phyloP scores from a whole-genome alignment of 2,888 invertebrate species.

The Euzetes globulus region DNA sequence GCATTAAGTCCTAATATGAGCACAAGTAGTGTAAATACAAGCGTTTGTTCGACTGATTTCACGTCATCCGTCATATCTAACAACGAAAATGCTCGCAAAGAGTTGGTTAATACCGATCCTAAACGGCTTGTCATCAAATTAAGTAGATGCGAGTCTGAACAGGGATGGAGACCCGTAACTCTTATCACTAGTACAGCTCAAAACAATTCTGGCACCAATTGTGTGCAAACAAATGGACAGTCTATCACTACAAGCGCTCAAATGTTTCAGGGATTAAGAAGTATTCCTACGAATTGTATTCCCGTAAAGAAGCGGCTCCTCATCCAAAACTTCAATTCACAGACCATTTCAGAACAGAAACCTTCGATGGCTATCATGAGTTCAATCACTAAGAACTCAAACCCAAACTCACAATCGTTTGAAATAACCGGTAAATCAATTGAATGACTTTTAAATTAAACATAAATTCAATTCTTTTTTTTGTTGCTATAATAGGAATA shows the following conservation, averaged over 20 bases:
- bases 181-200: neutral
- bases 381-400: neutral
- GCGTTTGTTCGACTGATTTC: neutral
- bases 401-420: constrained; percentile 2
- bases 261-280: constrained; percentile 9
- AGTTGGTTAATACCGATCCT: neutral
- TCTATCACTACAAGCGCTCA: neutral
- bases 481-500: neutral
- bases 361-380: neutral
- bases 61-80: constrained; percentile 13
- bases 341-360: neutral
- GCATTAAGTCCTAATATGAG: neutral
- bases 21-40: neutral
- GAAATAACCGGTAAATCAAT: constrained; percentile 9
- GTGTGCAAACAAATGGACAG: neutral
- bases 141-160: constrained; percentile 21
- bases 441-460: neutral
- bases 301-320: neutral
- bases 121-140: constrained; percentile 30
- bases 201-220: neutral
- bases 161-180: constrained; percentile 24
- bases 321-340: neutral
- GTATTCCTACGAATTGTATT: constrained; percentile 7
- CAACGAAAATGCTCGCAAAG: constrained; percentile 12
- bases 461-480: neutral